phyloP scores from a whole-genome alignment of 1,140 invertebrate genomes.

The Zaprionus gabonicus region DNA sequence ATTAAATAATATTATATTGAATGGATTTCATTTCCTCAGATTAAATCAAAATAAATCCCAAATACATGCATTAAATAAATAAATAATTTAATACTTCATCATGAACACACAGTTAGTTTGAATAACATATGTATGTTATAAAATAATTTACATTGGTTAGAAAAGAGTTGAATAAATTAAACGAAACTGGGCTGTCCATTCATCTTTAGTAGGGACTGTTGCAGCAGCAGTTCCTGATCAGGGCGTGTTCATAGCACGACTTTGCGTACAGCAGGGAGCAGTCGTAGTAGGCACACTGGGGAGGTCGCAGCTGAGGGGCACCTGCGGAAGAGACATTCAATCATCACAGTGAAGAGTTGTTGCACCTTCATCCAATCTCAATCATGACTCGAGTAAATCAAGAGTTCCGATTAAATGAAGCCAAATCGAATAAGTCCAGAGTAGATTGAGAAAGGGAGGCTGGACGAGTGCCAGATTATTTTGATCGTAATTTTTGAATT shows the following conservation, averaged over 20 bases:
- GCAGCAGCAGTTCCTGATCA: conserved; percentile 90
- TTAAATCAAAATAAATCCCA: no score
- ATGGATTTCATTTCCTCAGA: no score
- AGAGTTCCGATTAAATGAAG: neutral
- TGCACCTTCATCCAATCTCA: neutral
- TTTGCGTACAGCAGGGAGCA: conserved; percentile 91
- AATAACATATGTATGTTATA: neutral
- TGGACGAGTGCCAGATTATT: neutral
- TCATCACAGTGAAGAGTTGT: neutral
- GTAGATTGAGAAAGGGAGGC: neutral
- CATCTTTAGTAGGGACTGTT: conserved; percentile 84
- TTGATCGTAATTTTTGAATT: neutral
- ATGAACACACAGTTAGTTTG: neutral
- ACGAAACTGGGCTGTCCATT: neutral
- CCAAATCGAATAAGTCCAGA: neutral
- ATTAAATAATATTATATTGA: no score
- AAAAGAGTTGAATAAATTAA: neutral
- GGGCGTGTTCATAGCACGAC: conserved; percentile 88
- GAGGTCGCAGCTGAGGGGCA: conserved; percentile 76
- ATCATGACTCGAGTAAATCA: no score
- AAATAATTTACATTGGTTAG: neutral
- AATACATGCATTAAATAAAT: no score
- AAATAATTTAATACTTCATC: no score
- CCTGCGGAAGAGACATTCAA: conserved; percentile 21
- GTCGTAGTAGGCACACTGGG: conserved; percentile 88